Percentiles rank a stretch among this genome's conserved stretches.
These are phyloP conservation scores for Spatulosminthurus flaviceps DNA, from an alignment of 2,888 invertebrate genomes.

Conservation along the genomic window DNA sequence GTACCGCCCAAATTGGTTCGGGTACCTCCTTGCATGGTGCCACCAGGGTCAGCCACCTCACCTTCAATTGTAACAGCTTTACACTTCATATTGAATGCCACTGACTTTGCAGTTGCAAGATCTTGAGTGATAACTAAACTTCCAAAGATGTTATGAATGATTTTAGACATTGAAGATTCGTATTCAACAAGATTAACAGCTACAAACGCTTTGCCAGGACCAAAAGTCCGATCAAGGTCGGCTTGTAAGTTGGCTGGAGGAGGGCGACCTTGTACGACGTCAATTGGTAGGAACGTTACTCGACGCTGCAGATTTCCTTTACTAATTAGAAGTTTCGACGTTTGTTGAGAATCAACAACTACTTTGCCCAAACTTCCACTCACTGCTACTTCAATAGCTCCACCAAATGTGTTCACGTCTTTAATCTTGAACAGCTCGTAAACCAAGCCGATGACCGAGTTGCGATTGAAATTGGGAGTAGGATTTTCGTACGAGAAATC, in stretches of 20 bases:
- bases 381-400: constrained; percentile 47
- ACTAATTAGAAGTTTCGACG: constrained; percentile 43
- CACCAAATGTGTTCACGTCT: constrained; percentile 39
- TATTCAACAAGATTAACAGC: constrained; percentile 83
- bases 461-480: constrained; percentile 75
- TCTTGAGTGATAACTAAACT: constrained; percentile 83
- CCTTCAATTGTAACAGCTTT: constrained; percentile 84
- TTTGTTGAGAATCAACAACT: constrained; percentile 45
- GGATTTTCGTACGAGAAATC: constrained; percentile 82
- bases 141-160: constrained; percentile 91
- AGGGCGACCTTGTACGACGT: constrained; percentile 42
- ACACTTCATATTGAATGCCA: constrained; percentile 66
- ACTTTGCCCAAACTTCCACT: constrained; percentile 35
- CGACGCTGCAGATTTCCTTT: constrained; percentile 46
- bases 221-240: constrained; percentile 70
- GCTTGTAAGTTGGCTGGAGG: constrained; percentile 44
- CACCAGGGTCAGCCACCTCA: constrained; percentile 89
- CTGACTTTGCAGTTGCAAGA: constrained; percentile 79
- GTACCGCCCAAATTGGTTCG: constrained; percentile 48
- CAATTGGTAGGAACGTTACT: constrained; percentile 52
- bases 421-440: constrained; percentile 46
- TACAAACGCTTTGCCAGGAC: constrained; percentile 80
- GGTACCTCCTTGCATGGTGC: constrained; percentile 87
- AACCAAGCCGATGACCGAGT: constrained; percentile 68
- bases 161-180: constrained; percentile 73